These are phyloP conservation scores for Hemiscyllium ocellatum DNA, from an alignment of 2,113 vertebrate species.

Conservation along the genomic window DNA sequence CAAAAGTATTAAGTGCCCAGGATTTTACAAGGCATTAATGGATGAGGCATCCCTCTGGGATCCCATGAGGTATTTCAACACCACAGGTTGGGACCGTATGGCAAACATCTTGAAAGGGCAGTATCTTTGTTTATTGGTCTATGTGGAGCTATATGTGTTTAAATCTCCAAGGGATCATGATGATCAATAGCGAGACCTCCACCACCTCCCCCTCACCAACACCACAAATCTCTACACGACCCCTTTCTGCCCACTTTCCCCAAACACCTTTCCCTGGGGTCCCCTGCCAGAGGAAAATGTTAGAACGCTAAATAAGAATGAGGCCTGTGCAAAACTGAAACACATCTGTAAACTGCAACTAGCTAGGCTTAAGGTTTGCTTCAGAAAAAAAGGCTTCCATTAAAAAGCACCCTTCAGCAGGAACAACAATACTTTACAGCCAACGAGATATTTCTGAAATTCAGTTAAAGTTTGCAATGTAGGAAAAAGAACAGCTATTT, in stretches of 20 bases:
- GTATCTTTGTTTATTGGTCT: neutral
- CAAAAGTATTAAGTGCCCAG: neutral
- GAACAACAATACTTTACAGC: neutral
- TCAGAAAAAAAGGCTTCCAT: neutral
- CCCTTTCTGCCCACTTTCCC: neutral
- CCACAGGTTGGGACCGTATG: neutral
- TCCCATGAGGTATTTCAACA: neutral
- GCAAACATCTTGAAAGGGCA: neutral
- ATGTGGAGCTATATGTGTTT: neutral
- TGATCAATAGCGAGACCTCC: neutral
- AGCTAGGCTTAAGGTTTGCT: neutral
- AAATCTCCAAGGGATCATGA: neutral
- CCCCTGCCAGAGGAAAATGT: neutral
- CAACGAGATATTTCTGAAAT: neutral
- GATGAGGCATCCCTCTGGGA: neutral
- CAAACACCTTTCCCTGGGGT: neutral
- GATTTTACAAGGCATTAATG: constrained; percentile 18
- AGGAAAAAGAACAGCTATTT: neutral
- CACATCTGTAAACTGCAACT: neutral
- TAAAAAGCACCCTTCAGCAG: neutral
- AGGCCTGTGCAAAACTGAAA: neutral
- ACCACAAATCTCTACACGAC: neutral
- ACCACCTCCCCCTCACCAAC: neutral
- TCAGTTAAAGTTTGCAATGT: too few species aligned
- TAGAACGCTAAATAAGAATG: neutral